Conservation (phyloP, 2,113 vertebrate species). For the Sprattus sprattus region DNA sequence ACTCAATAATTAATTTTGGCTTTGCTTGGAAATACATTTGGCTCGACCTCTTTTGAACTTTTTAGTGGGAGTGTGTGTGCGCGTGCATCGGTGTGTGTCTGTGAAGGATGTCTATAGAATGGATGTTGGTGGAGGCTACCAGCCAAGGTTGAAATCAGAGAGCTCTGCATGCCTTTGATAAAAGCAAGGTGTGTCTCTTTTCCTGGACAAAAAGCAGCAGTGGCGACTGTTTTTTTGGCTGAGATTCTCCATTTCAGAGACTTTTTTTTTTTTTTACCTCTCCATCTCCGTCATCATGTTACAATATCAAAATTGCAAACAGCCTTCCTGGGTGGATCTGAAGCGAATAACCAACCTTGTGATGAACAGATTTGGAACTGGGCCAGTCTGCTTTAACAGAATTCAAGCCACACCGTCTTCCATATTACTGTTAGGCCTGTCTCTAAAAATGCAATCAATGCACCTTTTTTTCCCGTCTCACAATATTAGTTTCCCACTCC, state of each 20-base stretch:
- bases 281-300: not conserved
- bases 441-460: not conserved
- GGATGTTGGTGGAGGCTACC: slow-evolving; percentile 25
- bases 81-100: not conserved
- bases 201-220: not conserved
- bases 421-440: not conserved
- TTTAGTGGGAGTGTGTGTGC: slow-evolving; percentile 12
- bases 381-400: not conserved
- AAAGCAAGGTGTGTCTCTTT: not conserved
- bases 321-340: not conserved
- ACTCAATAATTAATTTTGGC: slow-evolving; percentile 15
- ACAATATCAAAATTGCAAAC: not conserved
- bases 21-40: slow-evolving; percentile 6
- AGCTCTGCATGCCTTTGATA: slow-evolving; percentile 12
- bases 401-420: not conserved
- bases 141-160: slow-evolving; percentile 23
- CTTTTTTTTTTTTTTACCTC: not conserved
- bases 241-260: not conserved
- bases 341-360: not conserved
- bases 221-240: not conserved
- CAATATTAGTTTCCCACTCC: not conserved
- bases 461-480: not conserved
- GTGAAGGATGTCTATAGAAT: slow-evolving; percentile 7
- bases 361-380: not conserved
- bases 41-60: not conserved